Base-by-base conservation (phyloP, 2,797 vertebrate genomes). In the Huso huso region DNA sequence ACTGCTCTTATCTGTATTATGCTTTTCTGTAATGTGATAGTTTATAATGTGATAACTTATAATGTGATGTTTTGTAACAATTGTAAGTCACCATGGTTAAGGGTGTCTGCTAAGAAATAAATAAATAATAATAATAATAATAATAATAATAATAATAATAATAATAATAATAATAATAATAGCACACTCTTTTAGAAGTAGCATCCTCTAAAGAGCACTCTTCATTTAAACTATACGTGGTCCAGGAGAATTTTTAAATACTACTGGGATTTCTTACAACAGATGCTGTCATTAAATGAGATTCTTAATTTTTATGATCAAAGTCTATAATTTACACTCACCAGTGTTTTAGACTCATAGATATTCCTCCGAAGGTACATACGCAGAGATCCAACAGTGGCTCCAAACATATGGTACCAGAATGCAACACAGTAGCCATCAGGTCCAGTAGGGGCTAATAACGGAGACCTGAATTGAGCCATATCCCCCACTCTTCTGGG, bases 341-440 rank as follows among this genome's bases (percentile, higher is more conserved):
- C 88, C 87, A 80, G 10, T 61, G 69, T 78, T 80, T 77, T 81
- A 18, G 71, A 64, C 12, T 66, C 52, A 8, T 73, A 71, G n/a
- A 76, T 74, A 63, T 75, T 57, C 62, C 79, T 78, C 68, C 80
- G 79, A 4, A 86, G 70, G 71, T 83, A 61, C 68, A 89, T 68
- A 73, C 63, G 85, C 65, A 90, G 70, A 62, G 82, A 81, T 50
- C 87, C 87, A 49, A 87, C 78, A 12, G 84, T 85, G 0, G 86
- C 76, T 67, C 89, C 88, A 71, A 83, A 87, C 88, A 91, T 89
- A 73, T 91, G 87, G 74, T 86, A 85, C 83, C 85, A 88, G 74
- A 90, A 81, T n/a, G 69, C 77, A 48, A 90, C 70, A 66, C 87
- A 91, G 76, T 90, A 88, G 59, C 88, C 89, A 0, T 74, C 50